phyloP scores from a whole-genome alignment of 2,888 invertebrate species.

The Automeris io region DNA sequence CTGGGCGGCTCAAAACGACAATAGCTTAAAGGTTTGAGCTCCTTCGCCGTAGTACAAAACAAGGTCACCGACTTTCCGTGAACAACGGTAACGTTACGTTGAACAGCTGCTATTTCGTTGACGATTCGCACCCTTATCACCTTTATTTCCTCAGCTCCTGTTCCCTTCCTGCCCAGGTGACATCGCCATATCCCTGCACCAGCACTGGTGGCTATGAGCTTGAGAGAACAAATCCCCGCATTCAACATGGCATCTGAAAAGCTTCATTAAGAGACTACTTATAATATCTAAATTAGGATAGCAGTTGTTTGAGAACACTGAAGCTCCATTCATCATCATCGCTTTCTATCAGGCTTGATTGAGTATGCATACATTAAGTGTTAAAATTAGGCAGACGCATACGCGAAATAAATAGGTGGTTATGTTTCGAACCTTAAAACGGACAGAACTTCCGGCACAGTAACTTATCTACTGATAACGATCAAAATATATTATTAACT shows the following conservation, averaged over 20 bases:
- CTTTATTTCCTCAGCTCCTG: conserved; percentile 46
- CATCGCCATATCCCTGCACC: conserved; percentile 68
- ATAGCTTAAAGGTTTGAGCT: conserved; percentile 51
- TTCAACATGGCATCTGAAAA: conserved; percentile 48
- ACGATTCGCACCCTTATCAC: conserved; percentile 48
- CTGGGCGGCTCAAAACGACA: conserved; percentile 70
- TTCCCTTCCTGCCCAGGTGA: conserved; percentile 51
- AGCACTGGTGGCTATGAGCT: conserved; percentile 32
- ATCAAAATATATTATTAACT: no score
- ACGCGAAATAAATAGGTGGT: no score
- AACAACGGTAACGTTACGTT: conserved; percentile 36
- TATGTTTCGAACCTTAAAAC: no score
- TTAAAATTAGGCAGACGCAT: no score
- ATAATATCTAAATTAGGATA: no score
- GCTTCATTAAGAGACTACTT: conserved; percentile 25
- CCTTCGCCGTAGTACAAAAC: conserved; percentile 53
- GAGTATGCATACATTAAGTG: no score
- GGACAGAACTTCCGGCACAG: no score
- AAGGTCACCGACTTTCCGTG: conserved; percentile 49
- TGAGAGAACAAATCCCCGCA: conserved; percentile 54
- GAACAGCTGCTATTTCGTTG: conserved; percentile 49
- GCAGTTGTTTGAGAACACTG: no score
- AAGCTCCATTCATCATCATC: no score
- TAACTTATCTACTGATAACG: no score
- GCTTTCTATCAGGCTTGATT: no score